A percentile compares a stretch with the other conserved stretches of the same genome.
Conservation (phyloP, 2,113 vertebrate species). For the Halichoerus grypus region DNA sequence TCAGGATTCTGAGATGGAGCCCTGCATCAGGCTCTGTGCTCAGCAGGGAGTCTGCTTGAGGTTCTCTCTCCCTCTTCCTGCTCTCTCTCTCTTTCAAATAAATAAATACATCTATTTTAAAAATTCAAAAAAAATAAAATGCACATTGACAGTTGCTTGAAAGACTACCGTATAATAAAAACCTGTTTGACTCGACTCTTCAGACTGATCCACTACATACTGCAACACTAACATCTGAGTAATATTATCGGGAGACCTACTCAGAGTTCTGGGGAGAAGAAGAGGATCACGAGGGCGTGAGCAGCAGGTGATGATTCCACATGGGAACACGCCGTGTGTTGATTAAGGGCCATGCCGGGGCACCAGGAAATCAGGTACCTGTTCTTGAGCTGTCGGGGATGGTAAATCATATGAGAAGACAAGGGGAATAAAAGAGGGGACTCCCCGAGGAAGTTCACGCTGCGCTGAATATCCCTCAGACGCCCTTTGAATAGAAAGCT, state of each 20-base stretch:
- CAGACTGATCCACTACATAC: fast-evolving
- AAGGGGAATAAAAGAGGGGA: fast-evolving
- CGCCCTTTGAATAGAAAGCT: neutral
- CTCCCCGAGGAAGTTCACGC: neutral
- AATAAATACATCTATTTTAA: neutral
- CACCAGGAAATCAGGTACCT: neutral
- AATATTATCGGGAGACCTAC: fast-evolving
- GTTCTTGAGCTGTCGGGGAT: fast-evolving
- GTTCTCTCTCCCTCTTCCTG: neutral
- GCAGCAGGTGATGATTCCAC: fast-evolving
- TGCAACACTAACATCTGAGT: too few relatives aligned
- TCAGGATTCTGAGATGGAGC: neutral
- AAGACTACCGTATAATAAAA: fast-evolving
- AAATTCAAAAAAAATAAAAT: neutral
- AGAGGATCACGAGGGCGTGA: neutral
- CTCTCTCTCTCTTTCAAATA: neutral
- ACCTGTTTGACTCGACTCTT: neutral
- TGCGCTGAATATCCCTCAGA: fast-evolving
- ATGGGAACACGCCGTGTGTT: fast-evolving
- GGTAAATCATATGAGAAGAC: fast-evolving
- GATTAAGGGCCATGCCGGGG: fast-evolving
- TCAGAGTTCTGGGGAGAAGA: neutral
- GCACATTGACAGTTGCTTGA: neutral
- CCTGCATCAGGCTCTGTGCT: neutral
- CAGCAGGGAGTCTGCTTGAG: neutral